Conservation (phyloP, 2,888 invertebrate species). For the Vanessa cardui region DNA sequence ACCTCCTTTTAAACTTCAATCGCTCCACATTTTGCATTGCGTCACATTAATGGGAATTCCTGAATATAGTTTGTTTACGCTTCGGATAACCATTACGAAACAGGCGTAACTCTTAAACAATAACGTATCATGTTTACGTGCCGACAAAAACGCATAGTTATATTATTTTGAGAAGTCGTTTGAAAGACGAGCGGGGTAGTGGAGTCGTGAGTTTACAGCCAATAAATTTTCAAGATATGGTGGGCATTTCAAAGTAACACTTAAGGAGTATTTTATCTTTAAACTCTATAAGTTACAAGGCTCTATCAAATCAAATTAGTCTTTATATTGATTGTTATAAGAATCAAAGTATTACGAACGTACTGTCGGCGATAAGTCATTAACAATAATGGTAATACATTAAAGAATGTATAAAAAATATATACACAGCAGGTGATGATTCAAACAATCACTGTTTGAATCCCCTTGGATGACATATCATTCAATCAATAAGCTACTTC, state of each 20-base stretch:
- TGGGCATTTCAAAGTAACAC: slow-evolving; percentile 51
- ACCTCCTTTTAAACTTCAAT: slow-evolving; percentile 53
- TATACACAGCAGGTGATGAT: slow-evolving; percentile 44
- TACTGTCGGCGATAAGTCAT: neutral
- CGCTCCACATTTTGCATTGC: slow-evolving; percentile 51
- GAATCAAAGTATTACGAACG: neutral
- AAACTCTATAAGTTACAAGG: slow-evolving; percentile 6
- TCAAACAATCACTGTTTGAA: slow-evolving; percentile 56
- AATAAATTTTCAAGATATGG: slow-evolving; percentile 63
- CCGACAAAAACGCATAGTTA: slow-evolving; percentile 52
- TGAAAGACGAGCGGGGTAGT: slow-evolving; percentile 56
- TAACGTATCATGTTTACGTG: slow-evolving; percentile 61
- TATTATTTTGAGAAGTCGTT: slow-evolving; percentile 55
- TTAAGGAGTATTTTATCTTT: slow-evolving; percentile 40
- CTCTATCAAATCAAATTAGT: slow-evolving; percentile 4
- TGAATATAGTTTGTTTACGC: slow-evolving; percentile 59
- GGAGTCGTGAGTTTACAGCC: slow-evolving; percentile 55
- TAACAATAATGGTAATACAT: slow-evolving; percentile 3
- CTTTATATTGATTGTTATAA: neutral
- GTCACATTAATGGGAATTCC: slow-evolving; percentile 61
- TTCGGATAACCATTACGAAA: slow-evolving; percentile 62
- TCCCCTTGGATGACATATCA: slow-evolving; percentile 60
- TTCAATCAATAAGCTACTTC: slow-evolving; percentile 76
- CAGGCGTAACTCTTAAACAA: slow-evolving; percentile 64
- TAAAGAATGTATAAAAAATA: slow-evolving; percentile 15